These are phyloP conservation scores for Bellardia pandia DNA, from an alignment of 2,888 invertebrate species.

Conservation along the genomic window DNA sequence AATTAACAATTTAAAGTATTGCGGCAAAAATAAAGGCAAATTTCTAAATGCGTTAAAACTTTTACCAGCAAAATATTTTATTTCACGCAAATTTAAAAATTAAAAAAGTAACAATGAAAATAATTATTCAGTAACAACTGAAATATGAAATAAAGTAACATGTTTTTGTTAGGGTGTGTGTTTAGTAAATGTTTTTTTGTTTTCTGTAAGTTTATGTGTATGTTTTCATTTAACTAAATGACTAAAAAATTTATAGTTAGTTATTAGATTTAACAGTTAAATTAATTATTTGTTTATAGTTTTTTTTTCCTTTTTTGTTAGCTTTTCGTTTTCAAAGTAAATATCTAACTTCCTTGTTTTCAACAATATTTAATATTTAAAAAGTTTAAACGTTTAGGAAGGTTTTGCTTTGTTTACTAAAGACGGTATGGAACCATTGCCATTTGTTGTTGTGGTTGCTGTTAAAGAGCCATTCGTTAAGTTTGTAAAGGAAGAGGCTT, in stretches of 20 bases:
- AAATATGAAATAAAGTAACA: too few relatives aligned
- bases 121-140: not conserved
- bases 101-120: not conserved
- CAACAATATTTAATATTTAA: slow-evolving; percentile 33
- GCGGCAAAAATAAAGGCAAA: not conserved
- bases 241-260: slow-evolving; percentile 59
- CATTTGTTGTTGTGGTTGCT: slow-evolving; percentile 36
- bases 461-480: slow-evolving; percentile 56
- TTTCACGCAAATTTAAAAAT: too few relatives aligned
- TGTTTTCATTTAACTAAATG: slow-evolving; percentile 52
- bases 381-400: slow-evolving; percentile 49
- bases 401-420: slow-evolving; percentile 38
- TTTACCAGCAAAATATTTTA: too few relatives aligned
- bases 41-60: not conserved
- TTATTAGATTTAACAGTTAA: slow-evolving; percentile 57
- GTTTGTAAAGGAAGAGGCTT: not conserved
- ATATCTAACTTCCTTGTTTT: slow-evolving; percentile 27
- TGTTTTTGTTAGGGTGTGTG: not conserved
- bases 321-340: slow-evolving; percentile 30
- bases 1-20: not conserved
- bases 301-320: not conserved
- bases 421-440: slow-evolving; percentile 49
- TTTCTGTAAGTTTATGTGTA: slow-evolving; percentile 1
- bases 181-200: not conserved
- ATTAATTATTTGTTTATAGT: slow-evolving; percentile 14